Evolutionary conservation across 2,888 invertebrate species (phyloP), one percentile per base, ranked within the genome.

Genomic region (Neria commutata): DNA sequence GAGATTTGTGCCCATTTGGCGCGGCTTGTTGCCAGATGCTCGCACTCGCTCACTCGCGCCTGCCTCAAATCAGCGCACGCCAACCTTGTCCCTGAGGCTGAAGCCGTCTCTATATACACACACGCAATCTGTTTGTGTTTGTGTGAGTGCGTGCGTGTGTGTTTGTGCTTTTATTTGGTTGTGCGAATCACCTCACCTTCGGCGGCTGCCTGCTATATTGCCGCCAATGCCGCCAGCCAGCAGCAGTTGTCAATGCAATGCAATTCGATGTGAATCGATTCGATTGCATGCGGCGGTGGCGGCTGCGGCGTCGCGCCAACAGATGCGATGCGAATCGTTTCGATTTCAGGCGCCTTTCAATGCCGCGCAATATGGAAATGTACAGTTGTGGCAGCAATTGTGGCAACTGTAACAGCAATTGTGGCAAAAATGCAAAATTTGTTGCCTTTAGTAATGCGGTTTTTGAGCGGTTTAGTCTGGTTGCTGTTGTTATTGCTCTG

Each of bases 51-150:
- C n/a, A n/a, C 6, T 37, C 37, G 37, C 19, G n/a, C n/a, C n/a
- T 25, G 17, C 16, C 21, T 52, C 14, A 21, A 54, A 54, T 54
- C 46, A 46, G 54, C 29, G 45, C 54, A 46, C 21, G 37, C 21
- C 49, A 58, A 58, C 58, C 58, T 58, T 58, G 58, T 58, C 58
- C 58, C 50, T 58, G 58, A 54, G 50, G 49, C 56, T 46, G 17
- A 21, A 17, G 21, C 19, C 11, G 5, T 17, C 17, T 21, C 45
- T 17, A 11, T n/a, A n/a, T n/a, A n/a, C n/a, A n/a, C n/a, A n/a
- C n/a, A n/a, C n/a, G n/a, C n/a, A n/a, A n/a, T n/a, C n/a, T n/a
- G n/a, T n/a, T n/a, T n/a, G n/a, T n/a, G n/a, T n/a, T n/a, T n/a
- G n/a, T n/a, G n/a, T n/a, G n/a, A n/a, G n/a, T n/a, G n/a, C n/a